A percentile compares a stretch with the other conserved stretches of the same genome.
phyloP scores from a whole-genome alignment of 2,113 vertebrate genomes.

The Glaucidium brasilianum region DNA sequence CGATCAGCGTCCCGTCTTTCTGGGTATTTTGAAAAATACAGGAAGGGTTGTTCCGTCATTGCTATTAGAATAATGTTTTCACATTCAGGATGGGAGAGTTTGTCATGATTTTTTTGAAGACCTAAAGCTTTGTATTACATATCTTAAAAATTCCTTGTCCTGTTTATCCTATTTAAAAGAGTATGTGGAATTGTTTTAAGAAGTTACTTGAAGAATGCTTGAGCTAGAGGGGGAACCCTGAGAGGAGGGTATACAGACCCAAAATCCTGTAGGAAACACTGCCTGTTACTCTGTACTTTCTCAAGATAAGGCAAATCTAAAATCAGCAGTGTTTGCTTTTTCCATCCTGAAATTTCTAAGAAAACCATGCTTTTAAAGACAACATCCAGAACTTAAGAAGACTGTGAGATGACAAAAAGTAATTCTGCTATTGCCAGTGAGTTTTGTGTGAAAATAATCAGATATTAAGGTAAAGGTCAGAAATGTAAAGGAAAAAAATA shows the following conservation, averaged over 20 bases:
- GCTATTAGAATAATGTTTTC: background rate
- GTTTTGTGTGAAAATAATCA: background rate
- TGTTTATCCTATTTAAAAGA: background rate
- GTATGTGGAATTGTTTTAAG: background rate
- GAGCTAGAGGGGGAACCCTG: background rate
- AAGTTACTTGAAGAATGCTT: background rate
- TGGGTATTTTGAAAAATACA: background rate
- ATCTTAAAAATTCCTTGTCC: background rate
- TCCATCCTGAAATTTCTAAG: background rate
- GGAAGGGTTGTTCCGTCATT: background rate
- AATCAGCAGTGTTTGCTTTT: background rate
- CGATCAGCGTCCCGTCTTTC: background rate
- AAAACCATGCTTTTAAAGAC: background rate
- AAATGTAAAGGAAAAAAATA: background rate
- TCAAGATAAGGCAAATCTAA: background rate
- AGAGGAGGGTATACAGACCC: background rate
- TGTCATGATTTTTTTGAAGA: background rate
- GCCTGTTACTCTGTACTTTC: background rate
- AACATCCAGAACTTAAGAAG: background rate
- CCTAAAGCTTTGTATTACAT: background rate
- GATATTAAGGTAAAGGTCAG: background rate
- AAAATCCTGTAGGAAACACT: background rate
- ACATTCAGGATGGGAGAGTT: background rate
- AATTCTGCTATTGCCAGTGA: background rate
- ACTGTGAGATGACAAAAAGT: background rate